These are phyloP conservation scores for Neoitamus cyanurus DNA, from an alignment of 2,888 invertebrate species.

Conservation along the genomic window DNA sequence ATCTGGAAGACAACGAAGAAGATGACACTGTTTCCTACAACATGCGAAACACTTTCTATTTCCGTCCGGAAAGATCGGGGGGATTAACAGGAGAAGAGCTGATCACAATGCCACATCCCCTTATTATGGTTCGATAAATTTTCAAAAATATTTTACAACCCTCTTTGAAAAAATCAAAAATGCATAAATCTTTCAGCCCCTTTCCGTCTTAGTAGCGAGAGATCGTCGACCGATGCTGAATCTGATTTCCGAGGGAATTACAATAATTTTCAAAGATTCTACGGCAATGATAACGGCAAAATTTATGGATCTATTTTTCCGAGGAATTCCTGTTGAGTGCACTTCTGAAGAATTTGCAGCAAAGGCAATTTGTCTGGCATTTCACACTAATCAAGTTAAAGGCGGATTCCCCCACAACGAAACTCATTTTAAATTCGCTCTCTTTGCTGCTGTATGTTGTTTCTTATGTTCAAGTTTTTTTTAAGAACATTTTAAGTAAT, in stretches of 20 bases:
- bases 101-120: constrained; percentile 75
- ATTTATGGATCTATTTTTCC: constrained; percentile 77
- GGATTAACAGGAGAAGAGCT: constrained; percentile 79
- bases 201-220: constrained; percentile 63
- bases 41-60: constrained; percentile 74
- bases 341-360: constrained; percentile 77
- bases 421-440: constrained; percentile 75
- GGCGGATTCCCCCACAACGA: constrained; percentile 70
- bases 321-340: constrained; percentile 78
- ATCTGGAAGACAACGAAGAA: constrained; percentile 75
- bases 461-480: not conserved
- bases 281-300: constrained; percentile 68
- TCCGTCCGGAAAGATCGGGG: constrained; percentile 71
- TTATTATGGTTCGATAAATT: constrained; percentile 72
- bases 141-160: not conserved
- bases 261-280: constrained; percentile 75
- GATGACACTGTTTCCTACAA: constrained; percentile 79
- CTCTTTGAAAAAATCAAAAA: not conserved
- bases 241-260: constrained; percentile 75
- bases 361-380: constrained; percentile 75
- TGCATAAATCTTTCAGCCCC: not conserved
- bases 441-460: constrained; percentile 75
- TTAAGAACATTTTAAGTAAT: not conserved
- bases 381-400: constrained; percentile 71
- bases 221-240: constrained; percentile 74